These are phyloP conservation scores for Prorops nasuta DNA, from an alignment of 1,140 invertebrate genomes.

Conservation along the genomic window DNA sequence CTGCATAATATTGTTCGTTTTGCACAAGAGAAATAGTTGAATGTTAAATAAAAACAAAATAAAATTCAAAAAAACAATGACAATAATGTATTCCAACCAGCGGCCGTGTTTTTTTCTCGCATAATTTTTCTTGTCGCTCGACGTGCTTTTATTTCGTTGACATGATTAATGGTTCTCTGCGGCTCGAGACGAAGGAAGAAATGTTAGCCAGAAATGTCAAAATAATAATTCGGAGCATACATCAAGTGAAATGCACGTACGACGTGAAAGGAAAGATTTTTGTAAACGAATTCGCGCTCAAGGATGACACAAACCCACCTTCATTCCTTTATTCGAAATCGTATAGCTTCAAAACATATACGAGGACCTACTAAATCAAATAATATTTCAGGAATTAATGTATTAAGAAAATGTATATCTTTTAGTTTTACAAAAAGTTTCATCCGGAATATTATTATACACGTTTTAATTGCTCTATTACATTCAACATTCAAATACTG, in stretches of 20 bases:
- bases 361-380: too few species aligned
- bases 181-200: slow-evolving; percentile 23
- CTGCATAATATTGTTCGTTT: too few species aligned
- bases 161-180: slow-evolving; percentile 39
- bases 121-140: slow-evolving; percentile 42
- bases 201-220: slow-evolving; percentile 32
- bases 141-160: slow-evolving; percentile 34
- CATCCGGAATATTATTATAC: too few species aligned
- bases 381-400: too few species aligned
- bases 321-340: slow-evolving; percentile 17
- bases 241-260: slow-evolving; percentile 26
- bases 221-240: slow-evolving; percentile 42
- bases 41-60: too few species aligned
- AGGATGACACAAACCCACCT: slow-evolving; percentile 7
- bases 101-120: slow-evolving; percentile 18
- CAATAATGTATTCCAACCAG: slow-evolving; percentile 32
- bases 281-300: slow-evolving; percentile 4
- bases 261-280: slow-evolving; percentile 19
- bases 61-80: slow-evolving; percentile 32
- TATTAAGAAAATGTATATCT: too few species aligned
- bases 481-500: too few species aligned
- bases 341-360: too few species aligned
- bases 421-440: too few species aligned
- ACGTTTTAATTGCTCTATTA: too few species aligned
- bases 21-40: too few species aligned